Evolutionary conservation across 1,140 invertebrate species (phyloP).

Genomic region (Drosophila navojoa): DNA sequence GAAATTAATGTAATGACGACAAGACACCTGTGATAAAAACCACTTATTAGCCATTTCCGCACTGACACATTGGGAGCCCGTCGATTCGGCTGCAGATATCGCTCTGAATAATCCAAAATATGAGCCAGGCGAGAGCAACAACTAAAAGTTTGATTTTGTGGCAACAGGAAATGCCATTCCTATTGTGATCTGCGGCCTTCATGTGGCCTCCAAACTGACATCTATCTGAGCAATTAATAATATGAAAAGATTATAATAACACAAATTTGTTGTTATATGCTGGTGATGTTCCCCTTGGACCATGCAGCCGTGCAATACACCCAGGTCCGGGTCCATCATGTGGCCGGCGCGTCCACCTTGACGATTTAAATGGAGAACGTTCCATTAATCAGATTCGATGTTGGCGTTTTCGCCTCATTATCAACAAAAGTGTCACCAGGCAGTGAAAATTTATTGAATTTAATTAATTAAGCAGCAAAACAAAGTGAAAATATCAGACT

Average conservation of each 20-base stretch:
- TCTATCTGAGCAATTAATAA: constrained; percentile 61
- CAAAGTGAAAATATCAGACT: constrained; percentile 36
- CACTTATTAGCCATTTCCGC: neutral
- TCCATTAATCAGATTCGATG: constrained; percentile 72
- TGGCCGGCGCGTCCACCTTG: constrained; percentile 24
- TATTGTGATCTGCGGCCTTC: constrained; percentile 49
- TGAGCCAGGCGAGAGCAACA: constrained; percentile 7
- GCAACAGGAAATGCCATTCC: constrained; percentile 64
- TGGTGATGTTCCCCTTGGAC: constrained; percentile 28
- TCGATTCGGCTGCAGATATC: constrained; percentile 26
- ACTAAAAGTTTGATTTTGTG: constrained; percentile 25
- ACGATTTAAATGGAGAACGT: constrained; percentile 52
- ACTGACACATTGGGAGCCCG: constrained; percentile 5
- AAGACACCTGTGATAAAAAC: neutral
- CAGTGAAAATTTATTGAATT: constrained; percentile 69
- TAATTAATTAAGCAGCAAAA: constrained; percentile 54
- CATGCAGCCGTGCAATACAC: constrained; percentile 48
- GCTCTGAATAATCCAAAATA: constrained; percentile 30
- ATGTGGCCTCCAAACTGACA: constrained; percentile 9
- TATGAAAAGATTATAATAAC: neutral
- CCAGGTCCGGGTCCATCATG: constrained; percentile 34
- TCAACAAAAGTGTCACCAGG: constrained; percentile 70
- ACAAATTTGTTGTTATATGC: constrained; percentile 33
- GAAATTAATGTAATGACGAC: too few species aligned
- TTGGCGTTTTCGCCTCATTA: constrained; percentile 56